Base-by-base conservation (phyloP, 2,797 vertebrate species). In the Protonibea diacanthus region DNA sequence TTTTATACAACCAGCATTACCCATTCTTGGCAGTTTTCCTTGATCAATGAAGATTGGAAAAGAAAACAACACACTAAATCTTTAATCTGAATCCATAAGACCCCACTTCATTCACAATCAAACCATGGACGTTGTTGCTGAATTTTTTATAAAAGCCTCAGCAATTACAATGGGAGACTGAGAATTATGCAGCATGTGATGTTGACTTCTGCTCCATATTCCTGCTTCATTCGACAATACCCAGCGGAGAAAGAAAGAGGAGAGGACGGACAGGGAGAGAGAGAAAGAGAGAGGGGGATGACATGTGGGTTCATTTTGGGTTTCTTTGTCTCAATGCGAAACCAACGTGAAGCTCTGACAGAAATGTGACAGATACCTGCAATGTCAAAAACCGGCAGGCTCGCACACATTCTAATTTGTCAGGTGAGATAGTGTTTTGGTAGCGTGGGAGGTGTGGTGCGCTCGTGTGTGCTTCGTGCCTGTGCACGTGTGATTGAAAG, bases 311-410 rank as follows among this genome's bases (percentile, higher is more conserved):
- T 92, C 76, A 82, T 86, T 90, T 83, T 62, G 74, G 78, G 48
- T 86, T 87, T 91, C 83, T 91, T 91, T 91, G 86, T 93, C 84
- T 90, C 9, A n/a, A 82, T 86, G 78, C 81, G 89, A 87, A 93
- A 80, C 81, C 88, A 82, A 85, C 52, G 76, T 80, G 87, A 85
- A 89, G 73, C 79, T 64, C 80, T 89, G 90, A 91, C 92, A 91
- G 84, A 88, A 91, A 89, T 84, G 85, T 93, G 92, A 89, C 91
- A 91, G 89, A 88, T 87, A 88, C 74, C 83, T 82, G 92, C 86
- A 29, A 89, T 84, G 91, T 90, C 87, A 87, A 82, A 89, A 85
- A 66, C 66, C 52, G 65, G 80, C 80, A 78, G 80, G 63, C 87
- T 78, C 57, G 38, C 89, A 70, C 88, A 85, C 81, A 68, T 82